Evolutionary conservation across 2,888 invertebrate genomes (phyloP).

Genomic region (Incurvaria masculella): DNA sequence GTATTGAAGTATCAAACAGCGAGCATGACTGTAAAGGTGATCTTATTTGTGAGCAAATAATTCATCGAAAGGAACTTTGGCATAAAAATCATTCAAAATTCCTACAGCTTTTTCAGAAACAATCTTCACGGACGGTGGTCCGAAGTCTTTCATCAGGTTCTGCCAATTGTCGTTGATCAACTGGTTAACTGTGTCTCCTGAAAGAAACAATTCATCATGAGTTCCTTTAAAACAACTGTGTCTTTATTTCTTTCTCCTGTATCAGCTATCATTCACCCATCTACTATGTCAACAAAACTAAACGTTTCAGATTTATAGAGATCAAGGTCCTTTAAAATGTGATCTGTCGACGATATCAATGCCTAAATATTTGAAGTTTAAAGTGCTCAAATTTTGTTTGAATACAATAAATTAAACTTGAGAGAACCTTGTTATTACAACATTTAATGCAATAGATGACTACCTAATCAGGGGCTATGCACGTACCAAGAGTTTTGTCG

Average conservation of each 20-base stretch:
- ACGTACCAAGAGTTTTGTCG: neutral
- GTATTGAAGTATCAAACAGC: too few relatives aligned
- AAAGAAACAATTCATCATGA: slow-evolving; percentile 14
- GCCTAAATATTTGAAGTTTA: too few relatives aligned
- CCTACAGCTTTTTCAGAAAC: slow-evolving; percentile 43
- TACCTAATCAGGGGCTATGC: too few relatives aligned
- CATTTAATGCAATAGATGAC: too few relatives aligned
- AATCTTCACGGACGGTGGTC: slow-evolving; percentile 46
- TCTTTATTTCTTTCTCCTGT: neutral
- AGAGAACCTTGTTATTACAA: too few relatives aligned
- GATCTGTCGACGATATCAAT: too few relatives aligned
- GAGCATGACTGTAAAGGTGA: too few relatives aligned
- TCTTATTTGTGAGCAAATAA: too few relatives aligned
- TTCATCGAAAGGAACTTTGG: slow-evolving; percentile 21
- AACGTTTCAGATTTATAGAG: slow-evolving; percentile 9
- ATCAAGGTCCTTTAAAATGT: too few relatives aligned
- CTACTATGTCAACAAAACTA: neutral
- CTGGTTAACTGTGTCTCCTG: slow-evolving; percentile 45
- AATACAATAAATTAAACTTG: too few relatives aligned
- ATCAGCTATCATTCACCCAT: neutral
- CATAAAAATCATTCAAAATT: slow-evolving; percentile 45
- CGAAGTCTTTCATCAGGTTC: slow-evolving; percentile 47
- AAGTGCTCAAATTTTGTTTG: too few relatives aligned
- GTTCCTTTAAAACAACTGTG: neutral
- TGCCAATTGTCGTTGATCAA: slow-evolving; percentile 51